Conservation (phyloP, 2,888 invertebrate species). For the Drosophila neutralis region DNA sequence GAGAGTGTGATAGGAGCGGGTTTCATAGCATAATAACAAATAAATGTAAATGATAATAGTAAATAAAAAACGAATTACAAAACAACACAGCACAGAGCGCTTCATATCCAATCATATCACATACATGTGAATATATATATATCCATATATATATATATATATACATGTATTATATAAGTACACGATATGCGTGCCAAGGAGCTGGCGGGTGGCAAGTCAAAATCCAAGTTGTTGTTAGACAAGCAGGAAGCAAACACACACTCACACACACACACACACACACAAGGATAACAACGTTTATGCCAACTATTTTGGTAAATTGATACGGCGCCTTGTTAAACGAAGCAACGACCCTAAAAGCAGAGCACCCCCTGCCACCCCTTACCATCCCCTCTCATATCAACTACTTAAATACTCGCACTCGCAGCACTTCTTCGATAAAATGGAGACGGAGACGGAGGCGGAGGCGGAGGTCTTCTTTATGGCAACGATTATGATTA, state of each 20-base stretch:
- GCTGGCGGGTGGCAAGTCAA: conserved; percentile 40
- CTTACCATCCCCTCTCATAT: not conserved
- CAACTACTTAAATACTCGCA: conserved; percentile 15
- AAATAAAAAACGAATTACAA: conserved; percentile 80
- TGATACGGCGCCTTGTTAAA: conserved; percentile 73
- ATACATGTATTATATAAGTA: conserved; percentile 6
- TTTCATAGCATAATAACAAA: conserved; percentile 74
- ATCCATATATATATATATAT: not conserved
- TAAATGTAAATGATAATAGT: conserved; percentile 79
- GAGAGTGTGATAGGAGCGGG: conserved; percentile 1
- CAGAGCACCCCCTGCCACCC: not conserved
- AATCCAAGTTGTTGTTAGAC: conserved; percentile 51
- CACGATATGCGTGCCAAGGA: conserved; percentile 52
- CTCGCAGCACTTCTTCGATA: not conserved
- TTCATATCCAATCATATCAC: conserved; percentile 59
- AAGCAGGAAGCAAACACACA: conserved; percentile 45
- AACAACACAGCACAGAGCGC: conserved; percentile 71
- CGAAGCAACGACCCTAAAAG: conserved; percentile 48
- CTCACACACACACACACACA: conserved; percentile 35
- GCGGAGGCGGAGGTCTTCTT: conserved; percentile 6
- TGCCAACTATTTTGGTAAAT: conserved; percentile 67
- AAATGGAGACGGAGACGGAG: not conserved
- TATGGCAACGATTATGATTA: conserved; percentile 63
- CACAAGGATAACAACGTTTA: conserved; percentile 38
- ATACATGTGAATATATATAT: not conserved